These are phyloP conservation scores for Ennomos quercinarius DNA, from an alignment of 2,888 invertebrate species.

Conservation along the genomic window DNA sequence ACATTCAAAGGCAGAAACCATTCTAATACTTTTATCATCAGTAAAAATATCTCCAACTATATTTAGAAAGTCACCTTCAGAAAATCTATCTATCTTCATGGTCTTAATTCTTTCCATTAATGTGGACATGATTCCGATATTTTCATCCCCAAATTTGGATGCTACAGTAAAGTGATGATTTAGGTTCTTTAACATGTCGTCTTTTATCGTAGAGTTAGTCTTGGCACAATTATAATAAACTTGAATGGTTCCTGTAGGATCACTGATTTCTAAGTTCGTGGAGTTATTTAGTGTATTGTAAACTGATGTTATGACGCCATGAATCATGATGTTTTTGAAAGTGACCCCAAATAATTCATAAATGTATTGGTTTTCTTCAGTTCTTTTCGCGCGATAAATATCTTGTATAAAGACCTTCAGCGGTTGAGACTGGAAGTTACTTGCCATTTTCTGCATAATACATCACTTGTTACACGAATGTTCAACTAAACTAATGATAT, in stretches of 20 bases:
- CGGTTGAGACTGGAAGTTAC: slow-evolving; percentile 55
- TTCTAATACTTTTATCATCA: slow-evolving; percentile 62
- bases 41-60: slow-evolving; percentile 74
- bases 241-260: slow-evolving; percentile 71
- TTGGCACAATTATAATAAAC: slow-evolving; percentile 68
- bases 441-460: no score
- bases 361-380: slow-evolving; percentile 66
- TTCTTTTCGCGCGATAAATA: slow-evolving; percentile 66
- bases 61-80: slow-evolving; percentile 62
- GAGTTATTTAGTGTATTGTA: slow-evolving; percentile 56
- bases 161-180: slow-evolving; percentile 53
- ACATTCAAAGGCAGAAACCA: slow-evolving; percentile 71
- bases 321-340: slow-evolving; percentile 77
- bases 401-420: slow-evolving; percentile 77
- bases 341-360: slow-evolving; percentile 69
- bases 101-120: slow-evolving; percentile 60
- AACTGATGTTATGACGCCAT: slow-evolving; percentile 70
- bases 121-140: slow-evolving; percentile 61
- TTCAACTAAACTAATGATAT: no score
- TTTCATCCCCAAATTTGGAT: slow-evolving; percentile 58
- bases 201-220: slow-evolving; percentile 55
- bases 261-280: slow-evolving; percentile 70
- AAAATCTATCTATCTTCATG: slow-evolving; percentile 52
- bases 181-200: slow-evolving; percentile 56
- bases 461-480: no score